phyloP scores from a whole-genome alignment of 2,888 invertebrate genomes.

The Trichopria drosophilae region DNA sequence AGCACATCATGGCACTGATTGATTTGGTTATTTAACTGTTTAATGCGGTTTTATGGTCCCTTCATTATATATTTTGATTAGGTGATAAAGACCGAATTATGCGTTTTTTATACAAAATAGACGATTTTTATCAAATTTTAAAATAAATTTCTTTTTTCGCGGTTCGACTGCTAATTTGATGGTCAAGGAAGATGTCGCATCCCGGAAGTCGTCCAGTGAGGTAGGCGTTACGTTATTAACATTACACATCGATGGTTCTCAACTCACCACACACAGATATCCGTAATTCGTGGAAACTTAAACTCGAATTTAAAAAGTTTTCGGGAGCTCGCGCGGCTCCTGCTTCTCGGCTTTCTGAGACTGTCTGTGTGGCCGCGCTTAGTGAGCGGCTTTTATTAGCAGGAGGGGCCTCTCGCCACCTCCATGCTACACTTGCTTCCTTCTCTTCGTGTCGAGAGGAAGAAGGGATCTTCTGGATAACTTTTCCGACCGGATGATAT shows the following conservation, averaged over 20 bases:
- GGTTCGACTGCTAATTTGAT: too few relatives aligned
- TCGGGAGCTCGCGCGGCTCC: slow-evolving; percentile 49
- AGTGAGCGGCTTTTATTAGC: slow-evolving; percentile 59
- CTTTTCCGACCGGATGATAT: slow-evolving; percentile 7
- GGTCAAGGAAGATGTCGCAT: neutral
- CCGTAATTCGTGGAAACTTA: slow-evolving; percentile 38
- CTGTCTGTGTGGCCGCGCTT: slow-evolving; percentile 57
- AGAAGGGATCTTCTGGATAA: slow-evolving; percentile 24
- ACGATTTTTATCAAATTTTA: neutral
- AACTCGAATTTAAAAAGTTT: slow-evolving; percentile 41
- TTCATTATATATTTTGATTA: too few relatives aligned
- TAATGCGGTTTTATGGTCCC: too few relatives aligned
- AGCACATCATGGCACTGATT: too few relatives aligned
- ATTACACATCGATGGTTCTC: too few relatives aligned
- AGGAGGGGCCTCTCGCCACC: slow-evolving; percentile 56
- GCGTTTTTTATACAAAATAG: neutral
- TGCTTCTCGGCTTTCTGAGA: slow-evolving; percentile 55
- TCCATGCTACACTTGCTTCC: slow-evolving; percentile 53
- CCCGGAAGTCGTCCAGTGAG: neutral
- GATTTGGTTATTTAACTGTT: too few relatives aligned
- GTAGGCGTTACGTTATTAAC: too few relatives aligned
- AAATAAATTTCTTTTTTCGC: too few relatives aligned
- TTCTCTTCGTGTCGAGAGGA: slow-evolving; percentile 38
- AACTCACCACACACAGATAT: slow-evolving; percentile 37
- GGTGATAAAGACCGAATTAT: too few relatives aligned